phyloP scores from a whole-genome alignment of 2,888 invertebrate genomes.

The Erebia ligea region DNA sequence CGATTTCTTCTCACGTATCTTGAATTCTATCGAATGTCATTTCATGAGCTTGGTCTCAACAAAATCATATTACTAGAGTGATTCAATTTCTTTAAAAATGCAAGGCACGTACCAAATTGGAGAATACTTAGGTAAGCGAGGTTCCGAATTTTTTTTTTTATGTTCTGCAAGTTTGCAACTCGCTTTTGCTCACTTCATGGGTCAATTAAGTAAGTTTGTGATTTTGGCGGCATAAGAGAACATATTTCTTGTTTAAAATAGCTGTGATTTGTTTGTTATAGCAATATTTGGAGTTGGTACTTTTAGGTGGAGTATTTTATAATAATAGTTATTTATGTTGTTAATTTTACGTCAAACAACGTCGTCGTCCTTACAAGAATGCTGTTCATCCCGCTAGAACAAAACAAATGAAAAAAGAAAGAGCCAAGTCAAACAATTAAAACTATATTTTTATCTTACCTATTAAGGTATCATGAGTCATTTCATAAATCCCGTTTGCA shows the following conservation, averaged over 20 bases:
- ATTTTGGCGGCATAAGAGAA: too few species aligned
- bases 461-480: constrained; percentile 49
- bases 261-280: too few species aligned
- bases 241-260: too few species aligned
- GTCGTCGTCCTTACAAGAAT: neutral
- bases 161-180: too few species aligned
- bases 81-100: neutral
- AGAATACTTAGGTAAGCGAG: too few species aligned
- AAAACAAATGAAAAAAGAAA: neutral
- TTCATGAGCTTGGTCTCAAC: constrained; percentile 40
- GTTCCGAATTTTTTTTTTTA: too few species aligned
- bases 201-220: too few species aligned
- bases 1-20: constrained; percentile 21
- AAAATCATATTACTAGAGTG: neutral
- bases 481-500: constrained; percentile 59
- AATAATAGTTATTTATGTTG: too few species aligned
- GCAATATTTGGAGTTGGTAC: too few species aligned
- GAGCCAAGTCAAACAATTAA: constrained; percentile 50
- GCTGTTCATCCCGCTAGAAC: neutral
- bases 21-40: constrained; percentile 1
- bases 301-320: too few species aligned
- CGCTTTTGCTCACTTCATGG: too few species aligned
- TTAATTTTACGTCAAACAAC: too few species aligned
- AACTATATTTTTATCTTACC: constrained; percentile 1
- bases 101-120: neutral